Evolutionary conservation across 1,140 invertebrate species (phyloP).

Genomic region (Tribolium madens): DNA sequence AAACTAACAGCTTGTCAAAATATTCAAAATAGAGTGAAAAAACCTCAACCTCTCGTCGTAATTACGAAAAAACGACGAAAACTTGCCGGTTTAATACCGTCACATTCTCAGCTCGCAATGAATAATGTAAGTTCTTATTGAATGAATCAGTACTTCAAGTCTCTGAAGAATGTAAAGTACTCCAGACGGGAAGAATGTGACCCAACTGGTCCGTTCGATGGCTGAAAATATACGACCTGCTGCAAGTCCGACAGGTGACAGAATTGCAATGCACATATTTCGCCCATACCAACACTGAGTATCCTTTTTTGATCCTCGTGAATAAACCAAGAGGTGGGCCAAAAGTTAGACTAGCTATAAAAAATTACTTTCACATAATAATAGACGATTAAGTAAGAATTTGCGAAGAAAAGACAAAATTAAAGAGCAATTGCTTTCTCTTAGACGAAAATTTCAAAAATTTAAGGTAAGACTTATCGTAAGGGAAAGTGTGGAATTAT

Average conservation of each 20-base stretch:
- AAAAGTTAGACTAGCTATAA: not conserved
- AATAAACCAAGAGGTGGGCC: conserved; percentile 1
- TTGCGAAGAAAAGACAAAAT: not conserved
- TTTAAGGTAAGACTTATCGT: conserved; percentile 2
- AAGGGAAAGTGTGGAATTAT: conserved; percentile 8
- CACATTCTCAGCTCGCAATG: not conserved
- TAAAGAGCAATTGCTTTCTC: not conserved
- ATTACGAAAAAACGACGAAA: conserved; percentile 6
- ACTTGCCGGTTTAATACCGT: conserved; percentile 1
- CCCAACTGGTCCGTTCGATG: conserved; percentile 33
- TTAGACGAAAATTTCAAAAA: not conserved
- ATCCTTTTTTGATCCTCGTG: not conserved
- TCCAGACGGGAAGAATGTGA: conserved; percentile 31
- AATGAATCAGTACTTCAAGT: conserved; percentile 24
- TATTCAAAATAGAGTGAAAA: too few relatives aligned
- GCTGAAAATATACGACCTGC: conserved; percentile 31
- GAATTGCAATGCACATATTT: conserved; percentile 33
- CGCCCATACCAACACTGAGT: conserved; percentile 8
- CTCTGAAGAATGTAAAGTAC: conserved; percentile 31
- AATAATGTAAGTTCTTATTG: conserved; percentile 24
- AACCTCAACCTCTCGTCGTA: not conserved
- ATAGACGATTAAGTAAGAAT: not conserved
- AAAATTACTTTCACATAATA: conserved; percentile 1
- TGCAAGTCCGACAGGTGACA: conserved; percentile 23
- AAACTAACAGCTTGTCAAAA: too few relatives aligned